phyloP scores from a whole-genome alignment of 2,113 vertebrate genomes.

The Dromiciops gliroides region DNA sequence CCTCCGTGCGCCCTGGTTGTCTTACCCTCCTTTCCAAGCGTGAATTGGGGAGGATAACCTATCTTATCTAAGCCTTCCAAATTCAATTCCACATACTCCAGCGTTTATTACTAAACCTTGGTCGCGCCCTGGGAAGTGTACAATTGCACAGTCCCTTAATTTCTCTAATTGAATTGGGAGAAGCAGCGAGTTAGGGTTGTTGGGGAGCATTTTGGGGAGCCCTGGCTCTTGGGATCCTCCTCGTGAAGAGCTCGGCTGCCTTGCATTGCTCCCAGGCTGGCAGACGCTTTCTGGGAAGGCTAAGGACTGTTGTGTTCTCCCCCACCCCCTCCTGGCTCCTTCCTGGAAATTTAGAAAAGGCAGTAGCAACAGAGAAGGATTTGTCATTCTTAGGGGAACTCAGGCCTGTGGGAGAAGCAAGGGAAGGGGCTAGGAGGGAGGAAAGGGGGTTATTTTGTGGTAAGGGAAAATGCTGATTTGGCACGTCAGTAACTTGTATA shows the following conservation, averaged over 20 bases:
- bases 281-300: background rate
- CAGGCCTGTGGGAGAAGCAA: background rate
- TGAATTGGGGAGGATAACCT: background rate
- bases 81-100: background rate
- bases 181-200: background rate
- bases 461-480: background rate
- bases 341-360: constrained; percentile 17
- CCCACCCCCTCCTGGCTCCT: background rate
- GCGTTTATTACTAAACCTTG: background rate
- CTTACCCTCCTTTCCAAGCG: background rate
- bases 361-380: background rate
- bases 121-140: background rate
- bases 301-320: background rate
- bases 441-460: background rate
- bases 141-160: background rate
- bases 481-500: background rate
- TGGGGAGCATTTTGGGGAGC: background rate
- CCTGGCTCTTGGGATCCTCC: background rate
- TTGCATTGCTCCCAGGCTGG: background rate
- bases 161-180: background rate
- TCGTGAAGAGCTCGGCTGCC: background rate
- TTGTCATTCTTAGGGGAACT: constrained; percentile 4
- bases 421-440: background rate
- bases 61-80: background rate
- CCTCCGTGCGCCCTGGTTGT: background rate